Evolutionary conservation across 1,140 invertebrate species (phyloP).

Genomic region (Zelostemma sp.): DNA sequence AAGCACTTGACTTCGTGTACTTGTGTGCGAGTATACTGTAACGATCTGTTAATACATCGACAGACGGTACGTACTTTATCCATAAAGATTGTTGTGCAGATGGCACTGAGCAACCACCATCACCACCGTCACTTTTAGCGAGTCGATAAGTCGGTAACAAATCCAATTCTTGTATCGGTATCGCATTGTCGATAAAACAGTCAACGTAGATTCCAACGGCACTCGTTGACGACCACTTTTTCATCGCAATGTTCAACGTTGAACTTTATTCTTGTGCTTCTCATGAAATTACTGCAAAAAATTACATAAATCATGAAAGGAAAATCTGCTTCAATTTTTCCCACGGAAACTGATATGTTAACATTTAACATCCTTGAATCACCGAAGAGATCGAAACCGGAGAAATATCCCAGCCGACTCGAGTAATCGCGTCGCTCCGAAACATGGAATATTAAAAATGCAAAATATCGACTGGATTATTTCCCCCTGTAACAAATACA

Average conservation of each 20-base stretch:
- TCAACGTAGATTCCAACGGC: conserved; percentile 31
- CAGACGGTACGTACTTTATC: conserved; percentile 32
- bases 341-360: no score
- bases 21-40: conserved; percentile 30
- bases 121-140: conserved; percentile 15
- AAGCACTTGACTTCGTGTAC: conserved; percentile 32
- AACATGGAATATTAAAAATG: no score
- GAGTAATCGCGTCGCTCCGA: no score
- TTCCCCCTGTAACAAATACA: not conserved
- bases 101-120: conserved; percentile 33
- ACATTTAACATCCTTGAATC: no score
- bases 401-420: no score
- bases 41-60: conserved; percentile 28
- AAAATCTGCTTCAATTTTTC: no score
- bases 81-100: conserved; percentile 21
- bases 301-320: no score
- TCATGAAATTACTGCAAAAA: conserved; percentile 18
- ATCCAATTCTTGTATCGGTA: conserved; percentile 27
- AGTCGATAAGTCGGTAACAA: conserved; percentile 40
- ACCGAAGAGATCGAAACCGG: no score
- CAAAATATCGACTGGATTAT: not conserved
- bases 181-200: conserved; percentile 16
- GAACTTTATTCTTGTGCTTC: not conserved
- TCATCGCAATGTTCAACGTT: not conserved
- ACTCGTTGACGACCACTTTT: conserved; percentile 30